A percentile compares a stretch with the other conserved stretches of the same genome.
phyloP scores from a whole-genome alignment of 2,113 vertebrate species.

The Anser cygnoides region DNA sequence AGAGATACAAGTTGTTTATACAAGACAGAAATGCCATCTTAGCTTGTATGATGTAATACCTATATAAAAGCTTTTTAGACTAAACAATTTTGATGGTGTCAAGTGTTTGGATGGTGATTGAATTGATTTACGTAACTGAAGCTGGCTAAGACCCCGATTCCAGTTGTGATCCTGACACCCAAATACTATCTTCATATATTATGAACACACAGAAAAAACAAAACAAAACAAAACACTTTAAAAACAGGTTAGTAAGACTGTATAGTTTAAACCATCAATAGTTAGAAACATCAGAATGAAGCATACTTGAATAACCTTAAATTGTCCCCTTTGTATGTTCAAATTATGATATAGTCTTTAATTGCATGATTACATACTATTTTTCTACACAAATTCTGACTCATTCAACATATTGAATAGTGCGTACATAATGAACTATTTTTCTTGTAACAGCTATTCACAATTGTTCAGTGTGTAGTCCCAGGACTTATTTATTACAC shows the following conservation, averaged over 20 bases:
- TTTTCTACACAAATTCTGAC: constrained; percentile 28
- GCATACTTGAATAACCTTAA: not conserved
- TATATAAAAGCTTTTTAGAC: not conserved
- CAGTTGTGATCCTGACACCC: not conserved
- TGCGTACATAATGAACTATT: not conserved
- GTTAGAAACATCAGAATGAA: not conserved
- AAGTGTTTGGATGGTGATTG: not conserved
- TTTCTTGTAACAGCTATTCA: constrained; percentile 12
- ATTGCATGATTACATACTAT: constrained; percentile 22
- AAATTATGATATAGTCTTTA: constrained; percentile 24
- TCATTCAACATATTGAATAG: constrained; percentile 33
- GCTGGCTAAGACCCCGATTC: not conserved
- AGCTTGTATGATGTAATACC: not conserved
- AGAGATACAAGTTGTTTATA: not conserved
- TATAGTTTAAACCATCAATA: not conserved
- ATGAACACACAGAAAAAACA: not conserved
- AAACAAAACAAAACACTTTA: not conserved
- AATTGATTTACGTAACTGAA: not conserved
- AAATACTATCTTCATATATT: not conserved
- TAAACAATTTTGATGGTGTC: not conserved
- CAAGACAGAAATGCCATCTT: not conserved
- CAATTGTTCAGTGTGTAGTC: not conserved
- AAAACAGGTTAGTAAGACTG: not conserved
- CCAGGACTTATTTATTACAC: constrained; percentile 29
- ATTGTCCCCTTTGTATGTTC: not conserved